These are phyloP conservation scores for Lacerta agilis DNA, from an alignment of 2,797 vertebrate genomes.

Conservation along the genomic window DNA sequence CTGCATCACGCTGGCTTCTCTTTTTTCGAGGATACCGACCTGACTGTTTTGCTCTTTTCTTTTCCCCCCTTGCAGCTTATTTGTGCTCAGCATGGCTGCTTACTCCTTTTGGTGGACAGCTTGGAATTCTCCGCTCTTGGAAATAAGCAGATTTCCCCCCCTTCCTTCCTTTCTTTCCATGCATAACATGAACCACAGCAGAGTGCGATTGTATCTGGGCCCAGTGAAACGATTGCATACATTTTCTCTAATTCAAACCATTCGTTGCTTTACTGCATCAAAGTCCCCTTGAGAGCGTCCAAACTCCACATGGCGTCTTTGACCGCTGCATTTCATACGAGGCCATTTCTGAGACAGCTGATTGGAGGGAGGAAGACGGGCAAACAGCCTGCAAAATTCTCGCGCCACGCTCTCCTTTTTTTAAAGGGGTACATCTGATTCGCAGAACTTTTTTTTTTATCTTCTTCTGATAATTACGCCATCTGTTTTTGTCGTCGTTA, in stretches of 20 bases:
- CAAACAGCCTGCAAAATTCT: background rate
- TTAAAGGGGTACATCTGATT: too few relatives aligned
- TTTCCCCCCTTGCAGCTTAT: conserved; percentile 5
- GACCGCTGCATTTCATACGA: conserved; percentile 40
- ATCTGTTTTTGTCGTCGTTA: too few relatives aligned
- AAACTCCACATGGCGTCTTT: conserved; percentile 53
- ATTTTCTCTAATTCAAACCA: conserved; percentile 52
- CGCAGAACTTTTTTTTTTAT: background rate
- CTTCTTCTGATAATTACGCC: too few relatives aligned
- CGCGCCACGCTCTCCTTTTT: background rate
- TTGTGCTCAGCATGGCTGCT: conserved; percentile 10
- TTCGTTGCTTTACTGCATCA: conserved; percentile 51
- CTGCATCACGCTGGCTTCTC: background rate
- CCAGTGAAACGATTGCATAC: conserved; percentile 36
- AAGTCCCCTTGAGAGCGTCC: conserved; percentile 46
- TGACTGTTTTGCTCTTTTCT: background rate
- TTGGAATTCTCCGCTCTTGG: conserved; percentile 33
- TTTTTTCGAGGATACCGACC: background rate
- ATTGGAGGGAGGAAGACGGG: conserved; percentile 44
- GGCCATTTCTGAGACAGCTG: conserved; percentile 60
- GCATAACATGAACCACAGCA: conserved; percentile 47
- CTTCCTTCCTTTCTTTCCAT: background rate
- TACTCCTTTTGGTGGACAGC: background rate
- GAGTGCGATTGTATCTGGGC: conserved; percentile 22
- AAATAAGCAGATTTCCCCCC: background rate